Conservation (phyloP, 2,797 vertebrate genomes). For the Karalla daura region DNA sequence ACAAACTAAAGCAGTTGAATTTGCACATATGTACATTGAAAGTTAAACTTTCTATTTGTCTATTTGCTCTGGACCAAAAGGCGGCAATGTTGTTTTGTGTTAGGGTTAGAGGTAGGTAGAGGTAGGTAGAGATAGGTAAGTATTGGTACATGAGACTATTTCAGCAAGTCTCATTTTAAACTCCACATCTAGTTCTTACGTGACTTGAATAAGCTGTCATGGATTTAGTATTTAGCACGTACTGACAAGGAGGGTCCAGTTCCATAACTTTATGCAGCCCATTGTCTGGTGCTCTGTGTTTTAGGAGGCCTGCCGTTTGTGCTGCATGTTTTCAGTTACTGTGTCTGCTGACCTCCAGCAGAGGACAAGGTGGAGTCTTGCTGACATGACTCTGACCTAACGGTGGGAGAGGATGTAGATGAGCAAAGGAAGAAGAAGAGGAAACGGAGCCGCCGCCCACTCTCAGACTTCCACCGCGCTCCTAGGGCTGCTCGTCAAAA, state of each 20-base stretch:
- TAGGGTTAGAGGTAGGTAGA: too few species aligned
- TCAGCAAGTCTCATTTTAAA: too few species aligned
- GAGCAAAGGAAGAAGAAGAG: conserved; percentile 67
- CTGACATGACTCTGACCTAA: conserved; percentile 71
- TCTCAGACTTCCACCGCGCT: conserved; percentile 68
- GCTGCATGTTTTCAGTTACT: conserved; percentile 7
- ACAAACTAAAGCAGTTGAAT: too few species aligned
- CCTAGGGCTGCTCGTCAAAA: conserved; percentile 50
- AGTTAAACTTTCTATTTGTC: too few species aligned
- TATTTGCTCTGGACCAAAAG: too few species aligned
- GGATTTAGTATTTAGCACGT: neutral
- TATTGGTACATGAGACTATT: too few species aligned
- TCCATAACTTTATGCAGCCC: neutral
- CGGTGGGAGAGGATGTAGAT: conserved; percentile 71
- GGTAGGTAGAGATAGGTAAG: too few species aligned
- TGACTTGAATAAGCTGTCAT: neutral
- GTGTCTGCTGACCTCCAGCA: conserved; percentile 58
- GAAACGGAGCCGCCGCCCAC: conserved; percentile 75
- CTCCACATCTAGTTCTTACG: too few species aligned
- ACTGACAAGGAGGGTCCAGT: neutral
- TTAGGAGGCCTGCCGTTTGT: too few species aligned
- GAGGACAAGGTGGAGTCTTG: conserved; percentile 35
- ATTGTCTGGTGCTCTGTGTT: neutral
- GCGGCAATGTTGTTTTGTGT: too few species aligned
- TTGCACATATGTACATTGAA: too few species aligned